Base-by-base conservation (phyloP, 1,140 invertebrate genomes). In the Elymnias hypermnestra region DNA sequence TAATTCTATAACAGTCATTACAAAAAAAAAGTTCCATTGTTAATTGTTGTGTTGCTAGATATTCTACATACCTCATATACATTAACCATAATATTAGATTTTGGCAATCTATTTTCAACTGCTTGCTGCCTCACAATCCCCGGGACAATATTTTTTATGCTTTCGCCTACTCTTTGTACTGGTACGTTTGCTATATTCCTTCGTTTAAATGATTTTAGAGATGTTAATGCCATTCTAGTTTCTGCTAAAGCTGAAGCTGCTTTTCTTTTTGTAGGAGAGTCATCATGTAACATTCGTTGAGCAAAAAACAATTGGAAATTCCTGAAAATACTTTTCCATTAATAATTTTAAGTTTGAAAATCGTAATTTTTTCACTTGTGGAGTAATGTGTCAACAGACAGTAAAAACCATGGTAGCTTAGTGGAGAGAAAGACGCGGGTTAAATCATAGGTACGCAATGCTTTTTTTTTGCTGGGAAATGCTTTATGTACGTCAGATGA, bases 141-240 rank as follows among this genome's bases (percentile, higher is more conserved):
- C 12, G 83, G 83, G 1, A 62, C 44, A 5, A 31, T 25, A 47
- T 69, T 82, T 36, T 68, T 63, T 2, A 87, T 54, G 37, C 67
- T 83, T 1, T 84, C 83, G 3, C 86, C 86, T 3, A 83, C 72
- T 53, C 86, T 73, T 49, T 86, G 81, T 5, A 83, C 70, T 7
- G 84, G 79, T 3, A 77, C 86, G 60, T 69, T 75, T 2, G 86
- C 77, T 35, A 83, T 86, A 42, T 87, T 87, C 13, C 83, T 58
- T 57, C 88, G 79, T 60, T 90, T 91, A 55, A 91, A 90, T 2
- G 89, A 86, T 55, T 87, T 84, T 26, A 94, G 72, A 5, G 92
- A 92, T 48, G 91, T 92, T 47, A 94, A 83, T 9, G 92, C 93
- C 57, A 91, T 89, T 46, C 93, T 87, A 53, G 91, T 91, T 64